Percentiles rank a stretch among this genome's conserved stretches.
Conservation (phyloP, 2,888 invertebrate species). For the Gymnosoma rotundatum region DNA sequence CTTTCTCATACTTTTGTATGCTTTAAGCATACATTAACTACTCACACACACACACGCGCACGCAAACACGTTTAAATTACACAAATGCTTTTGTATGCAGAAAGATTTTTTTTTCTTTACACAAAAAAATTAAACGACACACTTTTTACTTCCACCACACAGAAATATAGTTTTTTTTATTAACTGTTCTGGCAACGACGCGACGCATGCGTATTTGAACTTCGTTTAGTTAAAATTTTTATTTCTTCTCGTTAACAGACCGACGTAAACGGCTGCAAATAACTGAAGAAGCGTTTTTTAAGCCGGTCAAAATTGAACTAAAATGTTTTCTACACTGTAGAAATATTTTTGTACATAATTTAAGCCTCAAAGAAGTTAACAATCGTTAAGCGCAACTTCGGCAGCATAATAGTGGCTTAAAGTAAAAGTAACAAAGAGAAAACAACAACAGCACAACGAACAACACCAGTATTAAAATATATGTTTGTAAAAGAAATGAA, state of each 20-base stretch:
- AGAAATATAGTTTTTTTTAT: slow-evolving; percentile 24
- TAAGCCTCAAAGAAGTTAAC: slow-evolving; percentile 28
- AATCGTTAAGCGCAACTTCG: slow-evolving; percentile 14
- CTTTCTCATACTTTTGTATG: slow-evolving; percentile 64
- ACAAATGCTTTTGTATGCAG: slow-evolving; percentile 19
- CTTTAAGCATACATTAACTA: slow-evolving; percentile 56
- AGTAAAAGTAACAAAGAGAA: slow-evolving; percentile 57
- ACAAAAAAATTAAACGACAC: slow-evolving; percentile 55
- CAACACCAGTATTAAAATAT: slow-evolving; percentile 35
- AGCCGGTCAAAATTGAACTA: slow-evolving; percentile 72
- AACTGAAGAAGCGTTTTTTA: slow-evolving; percentile 64
- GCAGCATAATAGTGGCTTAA: slow-evolving; percentile 54
- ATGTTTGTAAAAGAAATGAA: slow-evolving; percentile 41
- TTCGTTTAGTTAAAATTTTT: slow-evolving; percentile 20
- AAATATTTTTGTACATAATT: slow-evolving; percentile 67
- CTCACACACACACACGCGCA: slow-evolving; percentile 11
- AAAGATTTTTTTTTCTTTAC: slow-evolving; percentile 48
- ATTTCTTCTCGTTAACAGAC: slow-evolving; percentile 43
- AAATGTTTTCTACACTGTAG: slow-evolving; percentile 62
- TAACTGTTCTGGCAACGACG: slow-evolving; percentile 29
- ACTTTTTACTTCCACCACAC: slow-evolving; percentile 49
- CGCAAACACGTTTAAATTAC: neutral
- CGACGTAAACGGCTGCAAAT: slow-evolving; percentile 51
- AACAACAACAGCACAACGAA: neutral
- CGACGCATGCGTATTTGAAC: slow-evolving; percentile 59